phyloP scores from a whole-genome alignment of 2,888 invertebrate genomes.

The Flexamia atlantica region DNA sequence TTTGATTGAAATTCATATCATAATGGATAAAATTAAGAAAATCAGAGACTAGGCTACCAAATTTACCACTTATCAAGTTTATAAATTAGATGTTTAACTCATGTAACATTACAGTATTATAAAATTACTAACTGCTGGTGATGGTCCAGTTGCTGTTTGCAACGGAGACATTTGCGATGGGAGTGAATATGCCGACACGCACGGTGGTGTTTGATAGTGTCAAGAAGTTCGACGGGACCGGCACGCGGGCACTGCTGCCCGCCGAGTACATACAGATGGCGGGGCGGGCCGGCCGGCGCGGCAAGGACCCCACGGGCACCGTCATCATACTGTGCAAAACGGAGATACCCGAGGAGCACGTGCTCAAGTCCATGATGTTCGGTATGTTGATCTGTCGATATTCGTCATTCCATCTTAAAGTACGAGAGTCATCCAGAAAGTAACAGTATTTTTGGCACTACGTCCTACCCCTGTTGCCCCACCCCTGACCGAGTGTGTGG shows the following conservation, averaged over 20 bases:
- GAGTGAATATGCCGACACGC: conserved; percentile 99
- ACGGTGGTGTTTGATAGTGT: conserved; percentile 98
- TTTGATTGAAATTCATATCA: too few species aligned
- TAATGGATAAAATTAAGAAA: too few species aligned
- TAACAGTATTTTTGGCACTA: too few species aligned
- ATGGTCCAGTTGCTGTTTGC: conserved; percentile 95
- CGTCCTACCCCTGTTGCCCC: too few species aligned
- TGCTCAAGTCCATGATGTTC: conserved; percentile 91
- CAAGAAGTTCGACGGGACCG: conserved; percentile 93
- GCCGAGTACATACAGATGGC: conserved; percentile 99
- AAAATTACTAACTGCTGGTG: neutral
- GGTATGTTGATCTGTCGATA: conserved; percentile 74
- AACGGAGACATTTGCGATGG: conserved; percentile 99
- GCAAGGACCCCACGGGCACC: conserved; percentile 95
- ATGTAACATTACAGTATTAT: too few species aligned
- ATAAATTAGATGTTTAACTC: too few species aligned
- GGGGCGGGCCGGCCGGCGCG: conserved; percentile 96
- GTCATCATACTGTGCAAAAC: conserved; percentile 95
- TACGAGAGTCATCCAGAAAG: too few species aligned
- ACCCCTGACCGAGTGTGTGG: too few species aligned
- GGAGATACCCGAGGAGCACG: conserved; percentile 84
- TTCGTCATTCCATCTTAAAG: too few species aligned
- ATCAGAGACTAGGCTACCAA: too few species aligned
- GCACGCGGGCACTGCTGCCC: conserved; percentile 86
- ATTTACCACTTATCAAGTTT: too few species aligned